A percentile compares a stretch with the other conserved stretches of the same genome.
phyloP scores from a whole-genome alignment of 2,888 invertebrate genomes.

The Pyrocoelia pectoralis region DNA sequence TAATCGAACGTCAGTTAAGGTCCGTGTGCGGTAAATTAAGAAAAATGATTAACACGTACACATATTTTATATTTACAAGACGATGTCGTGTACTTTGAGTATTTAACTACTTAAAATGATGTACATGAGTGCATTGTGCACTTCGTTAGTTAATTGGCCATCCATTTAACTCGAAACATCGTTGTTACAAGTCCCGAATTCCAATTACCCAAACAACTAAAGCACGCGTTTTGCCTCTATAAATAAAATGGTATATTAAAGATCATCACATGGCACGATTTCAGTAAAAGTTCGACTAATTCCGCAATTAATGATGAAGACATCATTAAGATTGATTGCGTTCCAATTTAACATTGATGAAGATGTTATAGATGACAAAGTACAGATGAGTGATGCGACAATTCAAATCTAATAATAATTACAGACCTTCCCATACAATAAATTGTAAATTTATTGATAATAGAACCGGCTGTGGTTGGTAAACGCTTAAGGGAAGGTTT shows the following conservation, averaged over 20 bases:
- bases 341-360: neutral
- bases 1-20: too few relatives aligned
- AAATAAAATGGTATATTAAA: neutral
- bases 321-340: too few relatives aligned
- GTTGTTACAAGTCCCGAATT: conserved; percentile 16
- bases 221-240: neutral
- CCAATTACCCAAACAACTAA: conserved; percentile 9
- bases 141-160: conserved; percentile 38
- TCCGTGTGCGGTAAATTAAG: neutral
- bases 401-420: conserved; percentile 26
- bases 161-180: conserved; percentile 34
- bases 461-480: conserved; percentile 16
- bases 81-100: conserved; percentile 13
- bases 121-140: conserved; percentile 27
- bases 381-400: conserved; percentile 28
- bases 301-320: too few relatives aligned
- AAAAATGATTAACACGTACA: neutral
- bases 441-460: conserved; percentile 31
- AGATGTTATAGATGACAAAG: conserved; percentile 15
- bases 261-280: too few relatives aligned
- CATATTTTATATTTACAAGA: conserved; percentile 6
- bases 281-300: too few relatives aligned
- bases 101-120: conserved; percentile 23
- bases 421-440: conserved; percentile 20
- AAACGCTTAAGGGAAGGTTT: conserved; percentile 21